A percentile compares a stretch with the other conserved stretches of the same genome.
phyloP scores from a whole-genome alignment of 2,888 invertebrate species.

The Melanostoma scalare region DNA sequence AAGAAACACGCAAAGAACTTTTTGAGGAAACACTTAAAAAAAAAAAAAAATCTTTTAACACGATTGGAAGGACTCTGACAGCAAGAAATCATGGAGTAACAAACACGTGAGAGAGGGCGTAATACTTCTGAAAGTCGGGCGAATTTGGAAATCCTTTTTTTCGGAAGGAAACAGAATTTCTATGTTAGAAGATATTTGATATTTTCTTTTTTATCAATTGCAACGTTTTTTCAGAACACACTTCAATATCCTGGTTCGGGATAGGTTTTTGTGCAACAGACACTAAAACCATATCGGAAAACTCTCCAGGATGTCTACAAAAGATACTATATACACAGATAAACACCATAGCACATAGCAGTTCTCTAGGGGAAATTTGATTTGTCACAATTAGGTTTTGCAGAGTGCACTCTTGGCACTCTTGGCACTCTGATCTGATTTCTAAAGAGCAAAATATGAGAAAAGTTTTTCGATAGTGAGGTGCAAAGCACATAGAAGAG shows the following conservation, averaged over 20 bases:
- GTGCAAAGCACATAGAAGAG: neutral
- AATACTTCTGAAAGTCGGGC: neutral
- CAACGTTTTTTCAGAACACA: conserved; percentile 5
- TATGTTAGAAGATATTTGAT: conserved; percentile 2
- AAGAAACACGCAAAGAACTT: neutral
- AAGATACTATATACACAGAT: neutral
- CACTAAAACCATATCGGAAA: neutral
- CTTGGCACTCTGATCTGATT: conserved; percentile 38
- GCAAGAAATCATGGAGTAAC: conserved; percentile 3
- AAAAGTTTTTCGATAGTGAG: conserved; percentile 21
- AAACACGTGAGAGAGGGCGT: neutral
- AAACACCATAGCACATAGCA: neutral
- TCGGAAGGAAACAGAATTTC: neutral
- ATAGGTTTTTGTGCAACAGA: neutral
- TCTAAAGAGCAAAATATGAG: conserved; percentile 28
- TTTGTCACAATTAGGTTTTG: conserved; percentile 47
- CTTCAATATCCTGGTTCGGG: conserved; percentile 16
- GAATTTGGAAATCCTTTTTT: conserved; percentile 1
- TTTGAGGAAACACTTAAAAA: neutral
- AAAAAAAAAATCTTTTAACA: neutral
- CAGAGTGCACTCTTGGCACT: conserved; percentile 48
- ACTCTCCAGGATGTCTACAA: neutral
- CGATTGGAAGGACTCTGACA: neutral
- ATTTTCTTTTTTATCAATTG: neutral
- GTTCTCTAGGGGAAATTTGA: conserved; percentile 38